Base-by-base conservation (phyloP, 2,797 vertebrate species). In the Rallus crepitans region DNA sequence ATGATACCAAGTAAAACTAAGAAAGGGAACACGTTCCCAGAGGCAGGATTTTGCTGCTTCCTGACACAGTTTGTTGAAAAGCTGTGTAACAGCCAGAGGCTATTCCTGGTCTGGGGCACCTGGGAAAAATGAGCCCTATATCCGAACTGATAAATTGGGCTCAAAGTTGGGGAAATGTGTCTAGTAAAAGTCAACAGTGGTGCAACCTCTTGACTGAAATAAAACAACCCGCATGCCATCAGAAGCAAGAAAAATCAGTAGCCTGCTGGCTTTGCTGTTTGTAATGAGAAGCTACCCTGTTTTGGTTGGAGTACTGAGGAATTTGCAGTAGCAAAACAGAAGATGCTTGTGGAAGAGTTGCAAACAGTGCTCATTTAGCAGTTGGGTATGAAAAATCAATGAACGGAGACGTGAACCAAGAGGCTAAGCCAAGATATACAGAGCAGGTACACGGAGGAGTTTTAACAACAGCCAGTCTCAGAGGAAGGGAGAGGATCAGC, bases 1-100 rank as follows among this genome's bases (percentile, higher is more conserved):
- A 94, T 86, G 84, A 92, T 83, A 76, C 42, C 89, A 78, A 87
- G 90, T 86, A 86, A 94, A 94, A 87, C 61, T 92, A 96, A 95
- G 83, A 90, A 96, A 96, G 59, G 61, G 87, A 93, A 89, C 72
- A 80, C 47, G 91, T 90, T 96, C 94, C 94, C 37, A 16, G 95
- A 97, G 94, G 96, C 81, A 94, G 94, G 89, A 94, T 98, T 98
- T 98, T 95, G 95, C 90, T 96, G 92, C 91, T 97, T 96, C 96
- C 97, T 98, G 96, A 97, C 93, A 97, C 61, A 97, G 86, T 96
- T 95, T 96, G 82, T 93, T 97, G 96, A 97, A 96, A 93, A 96
- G 66, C 82, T 87, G 21, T 91, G 82, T 96, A 95, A 93, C 81
- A 97, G 95, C 97, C 96, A 93, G 96, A 98, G 97, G 97, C 96